These are phyloP conservation scores for Leptopilina drosophilae DNA, from an alignment of 2,888 invertebrate species.

Conservation along the genomic window DNA sequence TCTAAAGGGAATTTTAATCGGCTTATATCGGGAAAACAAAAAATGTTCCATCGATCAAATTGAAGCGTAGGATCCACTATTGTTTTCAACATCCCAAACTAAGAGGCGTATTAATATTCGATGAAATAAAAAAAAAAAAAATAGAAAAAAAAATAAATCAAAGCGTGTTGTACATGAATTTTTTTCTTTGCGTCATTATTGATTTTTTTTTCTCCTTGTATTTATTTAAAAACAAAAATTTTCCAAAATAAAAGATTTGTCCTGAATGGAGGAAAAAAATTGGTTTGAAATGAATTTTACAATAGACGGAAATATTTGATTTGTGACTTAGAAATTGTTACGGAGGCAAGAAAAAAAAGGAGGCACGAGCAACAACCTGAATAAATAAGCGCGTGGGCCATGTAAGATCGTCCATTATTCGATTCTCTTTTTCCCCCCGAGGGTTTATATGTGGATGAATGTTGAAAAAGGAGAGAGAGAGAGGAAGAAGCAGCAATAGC, in stretches of 20 bases:
- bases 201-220: no score
- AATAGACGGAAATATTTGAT: constrained; percentile 28
- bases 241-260: background rate
- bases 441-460: constrained; percentile 2
- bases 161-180: constrained; percentile 24
- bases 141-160: background rate
- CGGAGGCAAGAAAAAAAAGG: background rate
- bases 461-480: background rate
- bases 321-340: constrained; percentile 29
- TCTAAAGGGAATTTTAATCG: constrained; percentile 39
- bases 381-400: constrained; percentile 34
- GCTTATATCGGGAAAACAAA: constrained; percentile 36
- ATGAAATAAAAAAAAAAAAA: background rate
- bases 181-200: background rate
- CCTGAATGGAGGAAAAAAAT: no score
- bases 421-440: constrained; percentile 30
- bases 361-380: constrained; percentile 25
- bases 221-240: no score
- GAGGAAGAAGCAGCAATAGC: constrained; percentile 7
- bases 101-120: constrained; percentile 35
- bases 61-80: constrained; percentile 30
- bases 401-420: constrained; percentile 32
- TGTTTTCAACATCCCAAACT: constrained; percentile 30
- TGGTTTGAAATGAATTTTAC: background rate
- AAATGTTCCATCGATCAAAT: constrained; percentile 38